These are phyloP conservation scores for Hestina assimilis DNA, from an alignment of 1,140 invertebrate genomes.

Conservation along the genomic window DNA sequence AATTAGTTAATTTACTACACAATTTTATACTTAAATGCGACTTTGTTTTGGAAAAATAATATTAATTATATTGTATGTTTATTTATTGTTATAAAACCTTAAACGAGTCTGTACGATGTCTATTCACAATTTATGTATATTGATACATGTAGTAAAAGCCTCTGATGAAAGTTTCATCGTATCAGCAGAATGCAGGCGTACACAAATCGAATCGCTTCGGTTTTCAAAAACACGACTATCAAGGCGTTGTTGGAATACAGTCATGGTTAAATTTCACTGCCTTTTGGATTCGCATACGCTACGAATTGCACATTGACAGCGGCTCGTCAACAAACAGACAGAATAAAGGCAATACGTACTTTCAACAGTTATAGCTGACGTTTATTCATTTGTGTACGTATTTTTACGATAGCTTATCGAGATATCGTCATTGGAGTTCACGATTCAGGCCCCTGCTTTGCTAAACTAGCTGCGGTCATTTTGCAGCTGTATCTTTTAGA, in stretches of 20 bases:
- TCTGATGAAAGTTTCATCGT: conserved; percentile 64
- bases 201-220: conserved; percentile 57
- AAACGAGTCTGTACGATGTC: neutral
- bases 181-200: conserved; percentile 66
- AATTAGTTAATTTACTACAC: too few relatives aligned
- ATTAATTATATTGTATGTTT: neutral
- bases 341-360: neutral
- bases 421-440: too few relatives aligned
- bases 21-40: too few relatives aligned
- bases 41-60: too few relatives aligned
- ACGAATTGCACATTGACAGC: conserved; percentile 12
- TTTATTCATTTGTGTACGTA: neutral
- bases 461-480: too few relatives aligned
- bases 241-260: conserved; percentile 19
- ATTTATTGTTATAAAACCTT: neutral
- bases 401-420: neutral
- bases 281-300: conserved; percentile 17
- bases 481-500: too few relatives aligned
- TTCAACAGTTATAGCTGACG: conserved; percentile 2
- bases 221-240: conserved; percentile 41
- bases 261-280: conserved; percentile 16
- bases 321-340: conserved; percentile 5
- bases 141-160: conserved; percentile 41
- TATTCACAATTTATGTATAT: conserved; percentile 23
- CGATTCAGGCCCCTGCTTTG: too few relatives aligned